Conservation (phyloP, 2,888 invertebrate species). For the Elysia crispata region DNA sequence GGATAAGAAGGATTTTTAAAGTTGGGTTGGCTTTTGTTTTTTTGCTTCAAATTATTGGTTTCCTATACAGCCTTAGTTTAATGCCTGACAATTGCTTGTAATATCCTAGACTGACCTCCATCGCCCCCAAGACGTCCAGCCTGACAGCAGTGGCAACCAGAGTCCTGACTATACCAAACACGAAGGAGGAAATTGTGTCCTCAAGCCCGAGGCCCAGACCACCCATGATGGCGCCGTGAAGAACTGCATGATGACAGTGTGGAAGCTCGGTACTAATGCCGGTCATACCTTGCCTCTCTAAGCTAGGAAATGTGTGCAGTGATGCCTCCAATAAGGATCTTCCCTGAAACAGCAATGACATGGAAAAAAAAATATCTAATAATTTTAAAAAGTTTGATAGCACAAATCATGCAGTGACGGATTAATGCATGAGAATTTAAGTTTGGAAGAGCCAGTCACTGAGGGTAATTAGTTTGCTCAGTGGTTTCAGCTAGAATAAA, state of each 20-base stretch:
- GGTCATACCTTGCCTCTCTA: neutral
- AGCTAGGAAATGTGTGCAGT: constrained; percentile 14
- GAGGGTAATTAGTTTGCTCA: too few species aligned
- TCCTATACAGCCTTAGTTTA: too few species aligned
- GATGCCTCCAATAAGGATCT: constrained; percentile 42
- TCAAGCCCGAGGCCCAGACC: constrained; percentile 55
- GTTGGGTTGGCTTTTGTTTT: too few species aligned
- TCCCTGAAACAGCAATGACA: constrained; percentile 36
- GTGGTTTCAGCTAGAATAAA: too few species aligned
- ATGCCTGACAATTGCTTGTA: too few species aligned
- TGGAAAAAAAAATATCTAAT: neutral
- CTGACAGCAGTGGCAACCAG: constrained; percentile 62
- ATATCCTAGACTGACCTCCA: constrained; percentile 65
- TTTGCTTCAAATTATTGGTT: too few species aligned
- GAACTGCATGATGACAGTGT: constrained; percentile 60
- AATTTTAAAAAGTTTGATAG: neutral
- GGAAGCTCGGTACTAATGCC: constrained; percentile 16
- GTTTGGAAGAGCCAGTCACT: too few species aligned
- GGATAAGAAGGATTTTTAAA: too few species aligned
- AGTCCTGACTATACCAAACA: constrained; percentile 58
- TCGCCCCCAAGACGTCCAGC: constrained; percentile 62
- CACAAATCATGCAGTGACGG: too few species aligned
- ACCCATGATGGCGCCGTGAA: constrained; percentile 62
- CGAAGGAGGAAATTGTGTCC: constrained; percentile 55
- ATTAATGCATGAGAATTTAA: too few species aligned